Evolutionary conservation across 2,888 invertebrate species (phyloP), one percentile per base, ranked within the genome.

Genomic region (Gibbula magus): DNA sequence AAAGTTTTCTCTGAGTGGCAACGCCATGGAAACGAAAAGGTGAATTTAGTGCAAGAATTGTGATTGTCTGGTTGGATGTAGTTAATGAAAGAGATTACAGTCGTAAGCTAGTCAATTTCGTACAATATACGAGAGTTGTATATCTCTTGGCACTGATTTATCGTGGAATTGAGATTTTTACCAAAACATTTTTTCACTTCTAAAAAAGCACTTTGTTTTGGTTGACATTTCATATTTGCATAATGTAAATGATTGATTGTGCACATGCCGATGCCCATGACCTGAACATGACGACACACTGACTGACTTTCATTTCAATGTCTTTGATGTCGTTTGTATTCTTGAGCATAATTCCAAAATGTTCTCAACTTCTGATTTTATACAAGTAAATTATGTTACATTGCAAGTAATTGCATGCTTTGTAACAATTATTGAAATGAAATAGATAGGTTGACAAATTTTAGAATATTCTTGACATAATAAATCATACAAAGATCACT

Each of bases 251-350:
- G 70, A 70, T 70, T 39, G 70, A 70, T 35, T 4, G 1, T 70
- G 35, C 39, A 39, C 70, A 70, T 70, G 70, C 70, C 70, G 70
- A 70, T 70, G 20, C 35, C 70, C 20, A 32, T 70, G 70, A 70
- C 70, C 70, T 39, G 20, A 29, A 70, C 35, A 70, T 70, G 39
- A 25, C 70, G 70, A 70, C 70, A 70, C 70, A 70, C 25, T 32
- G 35, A 70, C 70, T 0, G n/a, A 20, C n/a, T 35, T 13, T 25
- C 7, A 70, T 70, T 39, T 70, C 35, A 70, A 70, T 32, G 20
- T 39, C 70, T 70, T 70, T 70, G 39, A 70, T n/a, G 70, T 70
- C 18, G 10, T 16, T n/a, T 10, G 35, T 5, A 32, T 56, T 5
- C 13, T 45, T 45, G 45, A 45, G 45, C 1, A 10, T 45, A 13